phyloP scores from a whole-genome alignment of 1,140 invertebrate genomes.

The Heterodera schachtii region DNA sequence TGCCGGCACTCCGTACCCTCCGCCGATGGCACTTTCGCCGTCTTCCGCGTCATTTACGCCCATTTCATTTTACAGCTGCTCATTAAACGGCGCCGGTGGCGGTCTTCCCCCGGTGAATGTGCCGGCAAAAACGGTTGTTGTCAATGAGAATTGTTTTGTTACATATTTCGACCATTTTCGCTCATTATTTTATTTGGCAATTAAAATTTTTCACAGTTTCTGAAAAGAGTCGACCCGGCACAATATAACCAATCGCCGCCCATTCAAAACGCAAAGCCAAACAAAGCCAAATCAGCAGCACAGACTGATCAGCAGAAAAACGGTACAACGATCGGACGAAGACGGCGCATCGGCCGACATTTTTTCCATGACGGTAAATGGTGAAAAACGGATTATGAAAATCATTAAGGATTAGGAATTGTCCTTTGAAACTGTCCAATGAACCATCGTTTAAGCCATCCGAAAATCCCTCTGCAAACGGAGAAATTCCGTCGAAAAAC shows the following conservation, averaged over 20 bases:
- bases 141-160: background rate
- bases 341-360: background rate
- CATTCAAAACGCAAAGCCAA: background rate
- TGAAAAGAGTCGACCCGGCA: background rate
- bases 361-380: too few species aligned
- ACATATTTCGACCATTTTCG: too few species aligned
- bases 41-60: background rate
- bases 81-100: background rate
- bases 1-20: background rate
- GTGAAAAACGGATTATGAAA: too few species aligned
- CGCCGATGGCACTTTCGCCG: background rate
- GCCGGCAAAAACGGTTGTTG: too few species aligned
- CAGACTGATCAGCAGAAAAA: background rate
- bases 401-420: too few species aligned
- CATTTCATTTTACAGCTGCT: background rate
- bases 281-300: background rate
- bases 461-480: conserved; percentile 1
- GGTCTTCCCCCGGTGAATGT: background rate
- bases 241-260: background rate
- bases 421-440: too few species aligned
- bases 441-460: background rate
- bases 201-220: background rate
- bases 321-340: background rate
- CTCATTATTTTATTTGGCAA: too few species aligned
- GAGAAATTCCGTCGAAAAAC: background rate